Percentiles rank a stretch among this genome's conserved stretches.
These are phyloP conservation scores for Acleris emargana DNA, from an alignment of 2,888 invertebrate species.

Conservation along the genomic window DNA sequence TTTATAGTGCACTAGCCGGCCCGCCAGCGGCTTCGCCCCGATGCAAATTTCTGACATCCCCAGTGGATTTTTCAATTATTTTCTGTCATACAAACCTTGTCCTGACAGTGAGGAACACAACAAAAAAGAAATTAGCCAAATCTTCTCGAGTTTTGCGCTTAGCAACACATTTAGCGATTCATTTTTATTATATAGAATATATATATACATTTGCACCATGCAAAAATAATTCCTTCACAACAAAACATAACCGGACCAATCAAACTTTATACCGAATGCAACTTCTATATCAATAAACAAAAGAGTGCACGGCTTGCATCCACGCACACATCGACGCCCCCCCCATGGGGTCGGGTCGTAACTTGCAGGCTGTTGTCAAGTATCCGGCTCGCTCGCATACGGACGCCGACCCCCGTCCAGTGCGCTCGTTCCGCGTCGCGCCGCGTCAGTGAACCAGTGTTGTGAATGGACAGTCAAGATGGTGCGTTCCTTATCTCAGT, in stretches of 20 bases:
- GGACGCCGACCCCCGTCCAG: conserved; percentile 64
- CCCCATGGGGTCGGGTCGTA: conserved; percentile 61
- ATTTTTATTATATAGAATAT: no score
- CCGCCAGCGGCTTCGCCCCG: no score
- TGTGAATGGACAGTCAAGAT: conserved; percentile 84
- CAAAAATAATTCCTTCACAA: no score
- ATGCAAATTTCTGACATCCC: no score
- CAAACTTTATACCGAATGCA: conserved; percentile 25
- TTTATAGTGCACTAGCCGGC: no score
- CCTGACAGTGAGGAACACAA: no score
- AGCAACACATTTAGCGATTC: no score
- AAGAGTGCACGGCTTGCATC: conserved; percentile 57
- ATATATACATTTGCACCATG: no score
- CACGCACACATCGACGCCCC: conserved; percentile 45
- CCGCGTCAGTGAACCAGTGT: conserved; percentile 75
- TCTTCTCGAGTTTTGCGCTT: no score
- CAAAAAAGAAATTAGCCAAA: no score
- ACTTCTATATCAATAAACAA: conserved; percentile 61
- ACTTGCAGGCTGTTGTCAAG: conserved; percentile 64
- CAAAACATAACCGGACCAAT: conserved; percentile 28
- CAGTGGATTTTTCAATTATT: no score
- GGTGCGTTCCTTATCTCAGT: conserved; percentile 94
- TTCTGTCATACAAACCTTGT: no score
- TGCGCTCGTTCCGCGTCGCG: conserved; percentile 60
- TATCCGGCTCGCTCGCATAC: conserved; percentile 63